These are phyloP conservation scores for Carabus problematicus DNA, from an alignment of 2,888 invertebrate species.

Conservation along the genomic window DNA sequence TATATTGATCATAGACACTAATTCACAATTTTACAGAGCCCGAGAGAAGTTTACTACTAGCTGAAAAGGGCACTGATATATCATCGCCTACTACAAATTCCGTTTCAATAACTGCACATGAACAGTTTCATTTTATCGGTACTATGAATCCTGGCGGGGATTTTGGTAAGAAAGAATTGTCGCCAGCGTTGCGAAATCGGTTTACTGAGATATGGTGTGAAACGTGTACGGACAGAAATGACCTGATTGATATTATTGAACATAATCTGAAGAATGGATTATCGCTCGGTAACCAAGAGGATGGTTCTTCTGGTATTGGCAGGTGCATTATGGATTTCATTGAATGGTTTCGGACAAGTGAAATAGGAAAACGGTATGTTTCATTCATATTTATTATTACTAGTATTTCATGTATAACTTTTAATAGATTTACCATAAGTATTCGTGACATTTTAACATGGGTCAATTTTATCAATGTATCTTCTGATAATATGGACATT, in stretches of 20 bases:
- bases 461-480: constrained; percentile 86
- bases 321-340: constrained; percentile 80
- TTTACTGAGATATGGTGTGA: constrained; percentile 99
- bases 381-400: constrained; percentile 3
- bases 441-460: constrained; percentile 92
- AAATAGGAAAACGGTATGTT: constrained; percentile 69
- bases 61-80: constrained; percentile 84
- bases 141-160: constrained; percentile 99
- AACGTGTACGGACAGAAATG: constrained; percentile 72
- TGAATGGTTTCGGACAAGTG: constrained; percentile 74
- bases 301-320: constrained; percentile 68
- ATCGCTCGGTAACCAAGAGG: constrained; percentile 63
- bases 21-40: constrained; percentile 69
- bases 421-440: constrained; percentile 79
- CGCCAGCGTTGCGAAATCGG: constrained; percentile 94
- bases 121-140: constrained; percentile 88
- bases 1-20: not conserved
- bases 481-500: constrained; percentile 59
- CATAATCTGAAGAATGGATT: constrained; percentile 73
- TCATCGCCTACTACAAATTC: constrained; percentile 59
- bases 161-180: constrained; percentile 98
- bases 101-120: constrained; percentile 69
- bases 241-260: constrained; percentile 81
- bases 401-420: not conserved
- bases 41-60: constrained; percentile 86